Evolutionary conservation across 2,113 vertebrate genomes (phyloP), one percentile per base, ranked within the genome.

Genomic region (Cettia cetti): DNA sequence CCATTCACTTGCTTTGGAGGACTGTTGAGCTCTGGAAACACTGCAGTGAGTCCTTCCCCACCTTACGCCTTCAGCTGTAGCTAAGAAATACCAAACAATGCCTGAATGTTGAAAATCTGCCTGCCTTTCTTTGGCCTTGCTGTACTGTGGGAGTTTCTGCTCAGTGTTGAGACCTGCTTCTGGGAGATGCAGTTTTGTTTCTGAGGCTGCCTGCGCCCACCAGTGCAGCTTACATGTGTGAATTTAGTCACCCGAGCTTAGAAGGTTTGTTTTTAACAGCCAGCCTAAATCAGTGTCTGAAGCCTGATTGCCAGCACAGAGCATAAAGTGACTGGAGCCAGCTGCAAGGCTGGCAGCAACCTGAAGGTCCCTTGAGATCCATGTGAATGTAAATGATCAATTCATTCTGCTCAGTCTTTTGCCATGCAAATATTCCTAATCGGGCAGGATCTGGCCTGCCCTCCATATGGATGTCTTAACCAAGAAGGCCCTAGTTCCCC

Each of bases 51-150:
- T 89, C 66, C 72, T 77, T 92, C 64, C n/a, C 23, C 40, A 56
- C 86, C 4, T 0, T 82, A 75, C 0, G 24, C 92, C 91, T 95
- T 94, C 70, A 64, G 37, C 78, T 94, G 3, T 54, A 85, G 40
- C 80, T 80, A 24, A 45, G 39, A 93, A 88, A 95, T 74, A 88
- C 85, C 96, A 92, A 85, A 93, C 90, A 60, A 3, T 63, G 37
- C 90, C 80, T 40, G 61, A 61, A 95, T 94, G 76, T 86, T 87
- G 81, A 86, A 80, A 28, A 81, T 53, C 92, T 66, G 28, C 71
- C 52, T 79, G 74, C 66, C 86, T 88, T 80, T 78, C 74, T 88
- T 88, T 61, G 86, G 94, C 90, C 84, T 86, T 88, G 10, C 13
- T 80, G 23, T 93, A 53, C 88, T 93, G 75, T 59, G 54, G 71